Conservation (phyloP, 2,888 invertebrate species). For the Acronicta alni region DNA sequence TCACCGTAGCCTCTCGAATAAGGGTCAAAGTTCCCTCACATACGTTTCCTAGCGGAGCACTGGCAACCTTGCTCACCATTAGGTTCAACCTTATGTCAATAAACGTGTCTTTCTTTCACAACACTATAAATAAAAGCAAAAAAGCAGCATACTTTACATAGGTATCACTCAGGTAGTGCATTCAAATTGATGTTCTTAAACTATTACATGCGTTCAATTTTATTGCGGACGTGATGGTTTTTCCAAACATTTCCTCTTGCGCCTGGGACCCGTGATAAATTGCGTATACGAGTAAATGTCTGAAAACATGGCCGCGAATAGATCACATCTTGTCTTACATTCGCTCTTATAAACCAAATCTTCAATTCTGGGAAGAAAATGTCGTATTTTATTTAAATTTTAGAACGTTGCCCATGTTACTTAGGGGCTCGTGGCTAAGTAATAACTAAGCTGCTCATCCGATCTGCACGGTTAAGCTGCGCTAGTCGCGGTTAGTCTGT, state of each 20-base stretch:
- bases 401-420: too few relatives aligned
- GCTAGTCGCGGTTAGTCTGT: too few relatives aligned
- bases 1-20: too few relatives aligned
- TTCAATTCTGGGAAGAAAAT: constrained; percentile 5
- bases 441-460: too few relatives aligned
- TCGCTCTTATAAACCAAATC: constrained; percentile 39
- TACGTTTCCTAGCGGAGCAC: too few relatives aligned
- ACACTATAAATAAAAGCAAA: not conserved
- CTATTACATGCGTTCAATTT: constrained; percentile 27
- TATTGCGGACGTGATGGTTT: constrained; percentile 36
- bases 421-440: too few relatives aligned
- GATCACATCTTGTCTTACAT: constrained; percentile 33
- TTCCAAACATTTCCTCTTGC: constrained; percentile 12
- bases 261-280: constrained; percentile 37
- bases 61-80: too few relatives aligned
- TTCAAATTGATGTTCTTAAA: constrained; percentile 17
- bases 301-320: constrained; percentile 27
- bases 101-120: constrained; percentile 4
- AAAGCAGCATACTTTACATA: too few relatives aligned
- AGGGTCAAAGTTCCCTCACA: too few relatives aligned
- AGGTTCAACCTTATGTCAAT: too few relatives aligned
- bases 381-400: constrained; percentile 24
- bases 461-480: too few relatives aligned
- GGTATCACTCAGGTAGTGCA: not conserved
- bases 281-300: constrained; percentile 33